Evolutionary conservation across 2,797 vertebrate species (phyloP), one percentile per base, ranked within the genome.

Genomic region (Rhinella marina): DNA sequence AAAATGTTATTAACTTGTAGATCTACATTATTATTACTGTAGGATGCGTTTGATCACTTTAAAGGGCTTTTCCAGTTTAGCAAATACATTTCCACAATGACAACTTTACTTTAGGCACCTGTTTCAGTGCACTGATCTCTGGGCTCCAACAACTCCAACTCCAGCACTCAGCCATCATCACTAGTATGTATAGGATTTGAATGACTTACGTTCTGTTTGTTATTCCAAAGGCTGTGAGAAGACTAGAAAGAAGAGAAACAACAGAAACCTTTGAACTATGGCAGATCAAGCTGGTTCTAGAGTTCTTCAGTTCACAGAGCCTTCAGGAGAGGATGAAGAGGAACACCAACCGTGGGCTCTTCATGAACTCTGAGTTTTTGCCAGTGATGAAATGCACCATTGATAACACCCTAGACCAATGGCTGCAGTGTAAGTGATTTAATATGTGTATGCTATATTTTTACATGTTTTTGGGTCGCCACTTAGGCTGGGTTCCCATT

Each of bases 251-350:
- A 48, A 92, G 92, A 8, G 95, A 97, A 75, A 93, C 97, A 92
- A 94, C 94, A 0, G 97, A 99, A 92, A 98, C 97, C 0, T 99
- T 97, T 72, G 95, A 97, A 50, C 93, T 99, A 89, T 98, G 97
- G 97, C 98, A 99, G 95, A 95, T 99, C 90, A 98, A 97, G 85
- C 93, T 99, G 92, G 97, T 99, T 86, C 93, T 99, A 90, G 98
- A 99, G 77, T 93, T 98, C 90, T 99, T 98, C 91, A 96, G 96
- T 90, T 97, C 97, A 88, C 91, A 96, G 73, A 95, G 95, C 90
- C 95, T 97, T 87, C 95, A 96, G 90, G 95, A 96, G 50, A 93
- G 95, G 54, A 93, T 94, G 89, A 88, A 91, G 88, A 90, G 90
- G 91, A 92, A 92, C 77, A 81, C 94, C 1, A 93, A 91, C 86